Evolutionary conservation across 92 coral and sea anemone species (phyloP).

Genomic region (Nematostella vectensis): DNA sequence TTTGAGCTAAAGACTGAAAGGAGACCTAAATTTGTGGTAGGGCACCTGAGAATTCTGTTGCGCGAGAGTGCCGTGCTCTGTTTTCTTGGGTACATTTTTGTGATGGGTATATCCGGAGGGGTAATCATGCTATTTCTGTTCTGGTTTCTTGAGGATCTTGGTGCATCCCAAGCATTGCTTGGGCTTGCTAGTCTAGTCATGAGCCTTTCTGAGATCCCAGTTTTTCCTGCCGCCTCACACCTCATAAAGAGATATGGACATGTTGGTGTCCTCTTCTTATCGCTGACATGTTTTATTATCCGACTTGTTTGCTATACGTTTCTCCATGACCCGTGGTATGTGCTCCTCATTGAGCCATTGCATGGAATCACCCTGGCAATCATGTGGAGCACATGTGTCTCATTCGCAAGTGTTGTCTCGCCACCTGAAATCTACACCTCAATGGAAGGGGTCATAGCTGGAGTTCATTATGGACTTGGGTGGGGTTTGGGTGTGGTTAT

Average conservation of each 20-base stretch:
- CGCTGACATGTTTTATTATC: constrained; percentile 9
- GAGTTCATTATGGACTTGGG: constrained; percentile 40
- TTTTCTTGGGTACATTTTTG: constrained; percentile 15
- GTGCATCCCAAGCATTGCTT: constrained; percentile 26
- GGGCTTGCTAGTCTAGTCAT: constrained; percentile 25
- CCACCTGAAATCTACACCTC: constrained; percentile 31
- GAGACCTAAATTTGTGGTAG: constrained; percentile 11
- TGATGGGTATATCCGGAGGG: constrained; percentile 37
- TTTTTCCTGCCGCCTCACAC: constrained; percentile 10
- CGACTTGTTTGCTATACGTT: constrained; percentile 21
- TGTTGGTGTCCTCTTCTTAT: constrained; percentile 18
- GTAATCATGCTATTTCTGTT: constrained; percentile 32
- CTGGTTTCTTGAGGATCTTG: constrained; percentile 43
- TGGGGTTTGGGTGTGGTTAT: constrained; percentile 36
- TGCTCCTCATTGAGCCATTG: constrained; percentile 28
- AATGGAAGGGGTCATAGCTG: constrained; percentile 24
- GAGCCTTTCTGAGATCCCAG: constrained; percentile 29
- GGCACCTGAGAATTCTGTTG: constrained; percentile 10
- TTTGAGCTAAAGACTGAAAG: constrained; percentile 18
- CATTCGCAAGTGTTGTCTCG: constrained; percentile 27
- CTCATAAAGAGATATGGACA: constrained; percentile 26
- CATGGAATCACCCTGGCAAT: constrained; percentile 36
- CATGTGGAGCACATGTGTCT: constrained; percentile 29
- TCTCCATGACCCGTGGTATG: constrained; percentile 37
- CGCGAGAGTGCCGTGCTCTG: constrained; percentile 11